Percentiles rank a stretch among this genome's conserved stretches.
Evolutionary conservation across 2,888 invertebrate species (phyloP).

Genomic region (Parapristionchus giblindavisi): DNA sequence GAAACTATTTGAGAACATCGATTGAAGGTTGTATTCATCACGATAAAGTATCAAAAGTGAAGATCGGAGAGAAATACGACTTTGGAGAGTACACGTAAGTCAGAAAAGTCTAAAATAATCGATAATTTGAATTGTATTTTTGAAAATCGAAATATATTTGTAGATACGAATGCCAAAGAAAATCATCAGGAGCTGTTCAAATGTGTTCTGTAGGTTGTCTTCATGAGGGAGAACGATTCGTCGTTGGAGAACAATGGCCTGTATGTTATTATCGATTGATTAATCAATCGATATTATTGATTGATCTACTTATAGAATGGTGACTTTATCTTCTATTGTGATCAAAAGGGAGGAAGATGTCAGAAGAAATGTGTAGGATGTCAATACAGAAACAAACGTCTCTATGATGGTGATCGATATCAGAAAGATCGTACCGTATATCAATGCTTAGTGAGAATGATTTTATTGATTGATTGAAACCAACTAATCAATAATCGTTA

Average conservation of each 20-base stretch:
- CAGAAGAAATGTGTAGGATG: conserved; percentile 64
- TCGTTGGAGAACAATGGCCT: conserved; percentile 63
- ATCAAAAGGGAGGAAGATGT: conserved; percentile 57
- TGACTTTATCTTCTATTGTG: conserved; percentile 67
- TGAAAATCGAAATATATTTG: conserved; percentile 16
- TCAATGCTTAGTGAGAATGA: conserved; percentile 59
- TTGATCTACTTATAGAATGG: conserved; percentile 55
- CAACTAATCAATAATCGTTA: not conserved
- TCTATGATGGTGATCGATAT: conserved; percentile 65
- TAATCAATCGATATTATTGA: not conserved
- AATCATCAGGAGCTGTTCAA: conserved; percentile 56
- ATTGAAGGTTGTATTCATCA: conserved; percentile 59
- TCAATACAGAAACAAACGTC: conserved; percentile 49
- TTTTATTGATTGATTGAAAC: not conserved
- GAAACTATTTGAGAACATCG: conserved; percentile 54
- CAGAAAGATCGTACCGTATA: conserved; percentile 56
- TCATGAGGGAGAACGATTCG: conserved; percentile 53
- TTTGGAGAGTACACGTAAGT: conserved; percentile 57
- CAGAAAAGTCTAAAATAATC: not conserved
- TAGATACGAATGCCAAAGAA: conserved; percentile 65
- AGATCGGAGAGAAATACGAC: conserved; percentile 59
- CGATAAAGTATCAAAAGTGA: conserved; percentile 53
- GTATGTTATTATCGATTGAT: conserved; percentile 44
- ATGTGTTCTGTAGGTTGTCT: conserved; percentile 67
- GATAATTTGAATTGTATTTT: not conserved